phyloP scores from a whole-genome alignment of 1,140 invertebrate species.

The Zaprionus ghesquierei region DNA sequence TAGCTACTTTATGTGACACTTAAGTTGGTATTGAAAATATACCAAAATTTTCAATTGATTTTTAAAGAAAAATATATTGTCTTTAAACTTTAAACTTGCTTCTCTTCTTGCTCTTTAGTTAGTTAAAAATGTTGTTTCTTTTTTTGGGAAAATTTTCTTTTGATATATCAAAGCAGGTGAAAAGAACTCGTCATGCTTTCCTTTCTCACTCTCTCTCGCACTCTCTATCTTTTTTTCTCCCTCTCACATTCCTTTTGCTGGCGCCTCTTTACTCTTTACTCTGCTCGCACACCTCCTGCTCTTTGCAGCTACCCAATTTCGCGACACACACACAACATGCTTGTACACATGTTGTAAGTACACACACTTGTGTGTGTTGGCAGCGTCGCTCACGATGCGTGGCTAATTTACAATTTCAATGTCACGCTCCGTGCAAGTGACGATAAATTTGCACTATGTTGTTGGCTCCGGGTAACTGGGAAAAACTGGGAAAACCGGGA shows the following conservation, averaged over 20 bases:
- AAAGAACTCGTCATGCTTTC: not conserved
- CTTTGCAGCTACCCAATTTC: constrained; percentile 8
- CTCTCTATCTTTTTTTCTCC: too few species aligned
- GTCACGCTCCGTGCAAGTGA: constrained; percentile 78
- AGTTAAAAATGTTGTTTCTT: not conserved
- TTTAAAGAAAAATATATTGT: not conserved
- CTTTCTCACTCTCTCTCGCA: too few species aligned
- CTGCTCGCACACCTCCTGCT: constrained; percentile 4
- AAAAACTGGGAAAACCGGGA: constrained; percentile 2
- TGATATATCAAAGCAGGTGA: not conserved
- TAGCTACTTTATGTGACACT: not conserved
- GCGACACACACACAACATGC: constrained; percentile 9
- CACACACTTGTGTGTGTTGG: not conserved
- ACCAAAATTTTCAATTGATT: not conserved
- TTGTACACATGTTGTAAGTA: constrained; percentile 5
- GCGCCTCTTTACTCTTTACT: constrained; percentile 2
- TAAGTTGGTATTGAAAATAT: too few species aligned
- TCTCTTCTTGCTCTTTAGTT: not conserved
- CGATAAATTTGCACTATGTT: constrained; percentile 77
- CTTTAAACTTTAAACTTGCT: not conserved
- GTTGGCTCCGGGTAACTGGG: constrained; percentile 13
- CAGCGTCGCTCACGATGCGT: constrained; percentile 37
- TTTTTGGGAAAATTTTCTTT: not conserved
- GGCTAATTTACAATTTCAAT: constrained; percentile 81
- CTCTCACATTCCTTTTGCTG: not conserved